Percentiles rank a stretch among this genome's conserved stretches.
Conservation (phyloP, 2,888 invertebrate genomes). For the Cryptocheilus praepositus region DNA sequence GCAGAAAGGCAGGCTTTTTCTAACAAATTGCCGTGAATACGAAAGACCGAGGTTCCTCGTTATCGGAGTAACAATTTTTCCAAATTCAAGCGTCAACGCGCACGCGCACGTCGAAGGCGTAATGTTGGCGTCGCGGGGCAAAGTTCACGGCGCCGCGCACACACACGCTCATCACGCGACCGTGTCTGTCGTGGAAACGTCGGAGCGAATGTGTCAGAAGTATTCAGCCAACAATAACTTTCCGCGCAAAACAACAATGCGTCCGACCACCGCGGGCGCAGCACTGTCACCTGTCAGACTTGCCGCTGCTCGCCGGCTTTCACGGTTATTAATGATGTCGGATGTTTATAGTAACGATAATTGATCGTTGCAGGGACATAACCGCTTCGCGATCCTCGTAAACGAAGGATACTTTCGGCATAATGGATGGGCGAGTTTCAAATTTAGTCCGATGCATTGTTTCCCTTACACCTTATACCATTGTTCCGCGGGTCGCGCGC, state of each 20-base stretch:
- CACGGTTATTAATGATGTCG: constrained; percentile 47
- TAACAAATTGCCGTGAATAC: no score
- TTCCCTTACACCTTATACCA: no score
- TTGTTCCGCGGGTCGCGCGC: no score
- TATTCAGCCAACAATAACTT: constrained; percentile 44
- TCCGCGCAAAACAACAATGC: constrained; percentile 26
- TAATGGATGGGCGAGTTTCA: not conserved
- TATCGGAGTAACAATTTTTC: no score
- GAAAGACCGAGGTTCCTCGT: no score
- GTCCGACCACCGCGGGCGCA: not conserved
- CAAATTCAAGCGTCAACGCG: no score
- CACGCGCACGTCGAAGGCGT: no score
- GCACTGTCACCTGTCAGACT: constrained; percentile 30
- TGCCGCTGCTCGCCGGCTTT: constrained; percentile 18
- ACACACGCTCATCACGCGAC: no score
- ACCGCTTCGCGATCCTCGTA: constrained; percentile 13
- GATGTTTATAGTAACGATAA: constrained; percentile 37
- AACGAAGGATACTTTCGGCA: constrained; percentile 1
- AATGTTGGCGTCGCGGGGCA: no score
- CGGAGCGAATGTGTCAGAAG: constrained; percentile 40
- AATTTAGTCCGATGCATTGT: constrained; percentile 18
- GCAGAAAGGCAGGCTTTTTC: no score
- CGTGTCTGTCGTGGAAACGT: constrained; percentile 20
- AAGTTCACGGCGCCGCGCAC: no score
- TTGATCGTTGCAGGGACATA: constrained; percentile 32